Evolutionary conservation across 2,888 invertebrate genomes (phyloP).

Genomic region (Cordilura impudica): DNA sequence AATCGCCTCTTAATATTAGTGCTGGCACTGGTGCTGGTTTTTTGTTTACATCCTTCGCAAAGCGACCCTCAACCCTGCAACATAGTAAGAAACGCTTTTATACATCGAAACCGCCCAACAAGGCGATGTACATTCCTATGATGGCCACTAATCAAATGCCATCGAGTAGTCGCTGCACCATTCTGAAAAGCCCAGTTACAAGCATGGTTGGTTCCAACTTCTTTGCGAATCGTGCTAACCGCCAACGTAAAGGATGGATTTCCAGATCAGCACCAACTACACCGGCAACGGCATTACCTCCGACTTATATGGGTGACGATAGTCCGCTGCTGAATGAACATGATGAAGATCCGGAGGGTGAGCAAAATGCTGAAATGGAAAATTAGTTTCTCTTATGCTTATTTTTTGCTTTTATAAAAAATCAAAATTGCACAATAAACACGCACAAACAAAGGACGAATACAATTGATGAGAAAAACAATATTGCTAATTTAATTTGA

Average conservation of each 20-base stretch:
- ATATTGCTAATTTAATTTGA: background rate
- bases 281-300: slow-evolving; percentile 83
- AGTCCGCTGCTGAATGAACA: slow-evolving; percentile 83
- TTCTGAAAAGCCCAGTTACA: slow-evolving; percentile 75
- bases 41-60: slow-evolving; percentile 55
- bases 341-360: slow-evolving; percentile 79
- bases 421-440: background rate
- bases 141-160: slow-evolving; percentile 63
- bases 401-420: background rate
- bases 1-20: slow-evolving; percentile 20
- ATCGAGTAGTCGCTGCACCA: slow-evolving; percentile 64
- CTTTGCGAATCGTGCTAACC: slow-evolving; percentile 73
- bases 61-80: slow-evolving; percentile 73
- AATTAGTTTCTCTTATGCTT: slow-evolving; percentile 27
- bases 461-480: background rate
- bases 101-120: slow-evolving; percentile 79
- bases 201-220: slow-evolving; percentile 73
- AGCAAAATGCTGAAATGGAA: slow-evolving; percentile 67
- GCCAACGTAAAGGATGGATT: slow-evolving; percentile 81
- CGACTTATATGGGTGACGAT: slow-evolving; percentile 82
- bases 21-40: slow-evolving; percentile 14
- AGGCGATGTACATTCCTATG: slow-evolving; percentile 85
- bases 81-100: slow-evolving; percentile 78
- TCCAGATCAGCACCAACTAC: slow-evolving; percentile 90
- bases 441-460: slow-evolving; percentile 16